Evolutionary conservation across 2,797 vertebrate genomes (phyloP), one percentile per base, ranked within the genome.

Genomic region (Cossypha heuglini): DNA sequence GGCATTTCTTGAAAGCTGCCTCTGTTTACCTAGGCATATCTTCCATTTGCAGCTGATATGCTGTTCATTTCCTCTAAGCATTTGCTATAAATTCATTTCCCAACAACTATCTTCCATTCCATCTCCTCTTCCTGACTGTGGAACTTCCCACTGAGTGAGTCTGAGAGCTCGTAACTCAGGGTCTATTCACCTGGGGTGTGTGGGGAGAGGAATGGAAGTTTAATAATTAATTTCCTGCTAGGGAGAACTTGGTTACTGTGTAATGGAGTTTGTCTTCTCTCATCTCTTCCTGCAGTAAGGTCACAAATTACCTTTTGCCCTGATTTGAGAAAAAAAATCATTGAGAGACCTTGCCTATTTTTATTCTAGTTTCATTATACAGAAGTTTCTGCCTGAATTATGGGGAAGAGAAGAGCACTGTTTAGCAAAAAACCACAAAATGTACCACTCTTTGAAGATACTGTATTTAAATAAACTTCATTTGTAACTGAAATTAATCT

Each of bases 201-300:
- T 40, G 16, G 22, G 45, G 31, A 78, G 28, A 43, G 15, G 26
- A 88, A 64, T 69, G 42, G 31, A 72, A 69, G 11, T 15, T 58
- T 9, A 62, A 35, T 54, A 15, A 33, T 72, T 3, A 7, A 45
- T 45, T 79, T 93, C 25, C 31, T 79, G 15, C 69, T 76, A 38
- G 14, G 31, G 33, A 49, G 29, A 62, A 5, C 35, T 15, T 0
- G 0, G 10, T 74, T 89, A 52, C 3, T 57, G 28, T 14, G 4
- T 45, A 18, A 42, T 2, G 16, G 55, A 29, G 31, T 55, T 62
- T 31, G 11, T 49, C 8, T 10, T 55, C 11, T 42, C 25, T 72
- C 16, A 58, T 68, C 20, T 29, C 9, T 28, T n/a, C 7, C 29
- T 8, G 31, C 37, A 59, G 2, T 52, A 71, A 72, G 6, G 31